Percentiles rank a stretch among this genome's conserved stretches.
phyloP scores from a whole-genome alignment of 2,113 vertebrate species.

The Lagopus leucura region DNA sequence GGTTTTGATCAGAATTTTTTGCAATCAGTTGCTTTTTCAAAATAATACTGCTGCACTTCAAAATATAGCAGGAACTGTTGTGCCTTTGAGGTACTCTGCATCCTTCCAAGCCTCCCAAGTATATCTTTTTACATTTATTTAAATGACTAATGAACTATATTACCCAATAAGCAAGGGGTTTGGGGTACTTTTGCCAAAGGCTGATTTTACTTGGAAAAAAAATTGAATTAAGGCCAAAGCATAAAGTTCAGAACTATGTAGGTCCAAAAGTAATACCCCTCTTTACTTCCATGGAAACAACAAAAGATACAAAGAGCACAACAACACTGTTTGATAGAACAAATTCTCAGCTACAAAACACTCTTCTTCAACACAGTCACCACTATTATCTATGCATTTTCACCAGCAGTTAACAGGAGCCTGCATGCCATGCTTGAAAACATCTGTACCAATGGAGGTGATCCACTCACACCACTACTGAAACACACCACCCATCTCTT shows the following conservation, averaged over 20 bases:
- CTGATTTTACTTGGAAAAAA: slow-evolving; percentile 52
- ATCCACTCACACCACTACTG: neutral
- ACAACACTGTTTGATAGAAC: neutral
- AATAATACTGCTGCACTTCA: neutral
- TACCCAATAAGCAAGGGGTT: slow-evolving; percentile 32
- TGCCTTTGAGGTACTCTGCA: neutral
- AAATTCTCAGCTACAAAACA: neutral
- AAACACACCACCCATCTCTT: neutral
- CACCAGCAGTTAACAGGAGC: neutral
- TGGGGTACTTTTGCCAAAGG: slow-evolving; percentile 40
- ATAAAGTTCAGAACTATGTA: slow-evolving; percentile 20
- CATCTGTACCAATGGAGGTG: neutral
- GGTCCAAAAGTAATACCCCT: neutral
- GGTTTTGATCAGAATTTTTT: slow-evolving; percentile 45
- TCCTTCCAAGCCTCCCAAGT: slow-evolving; percentile 30
- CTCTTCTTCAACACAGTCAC: neutral
- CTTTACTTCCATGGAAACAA: neutral
- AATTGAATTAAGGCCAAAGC: slow-evolving; percentile 3
- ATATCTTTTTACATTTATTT: slow-evolving; percentile 48
- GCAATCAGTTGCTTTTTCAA: neutral
- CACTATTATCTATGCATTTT: neutral
- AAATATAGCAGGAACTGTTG: neutral
- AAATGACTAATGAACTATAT: slow-evolving; percentile 16
- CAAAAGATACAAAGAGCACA: neutral
- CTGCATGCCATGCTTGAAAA: neutral